Conservation (phyloP, 2,888 invertebrate genomes). For the Lycia hirtaria region DNA sequence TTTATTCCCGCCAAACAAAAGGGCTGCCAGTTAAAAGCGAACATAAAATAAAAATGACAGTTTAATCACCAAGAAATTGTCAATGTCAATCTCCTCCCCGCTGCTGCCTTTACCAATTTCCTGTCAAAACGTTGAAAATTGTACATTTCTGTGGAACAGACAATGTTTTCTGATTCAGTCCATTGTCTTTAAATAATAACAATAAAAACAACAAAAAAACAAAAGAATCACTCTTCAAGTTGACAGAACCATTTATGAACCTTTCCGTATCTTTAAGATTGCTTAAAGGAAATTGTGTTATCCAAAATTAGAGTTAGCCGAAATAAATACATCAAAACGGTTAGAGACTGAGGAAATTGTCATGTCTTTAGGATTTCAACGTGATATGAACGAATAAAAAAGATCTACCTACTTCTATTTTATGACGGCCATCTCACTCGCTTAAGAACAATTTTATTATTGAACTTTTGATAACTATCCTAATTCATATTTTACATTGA, state of each 20-base stretch:
- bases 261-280: conserved; percentile 11
- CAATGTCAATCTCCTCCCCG: conserved; percentile 81
- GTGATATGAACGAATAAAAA: conserved; percentile 7
- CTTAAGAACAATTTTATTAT: too few relatives aligned
- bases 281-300: conserved; percentile 28
- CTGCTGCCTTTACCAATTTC: conserved; percentile 79
- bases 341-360: conserved; percentile 18
- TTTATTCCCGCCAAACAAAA: conserved; percentile 34
- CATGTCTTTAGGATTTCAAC: conserved; percentile 17
- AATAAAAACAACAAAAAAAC: conserved; percentile 8
- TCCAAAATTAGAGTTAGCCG: conserved; percentile 19
- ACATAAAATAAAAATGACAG: conserved; percentile 49
- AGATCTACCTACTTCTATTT: too few relatives aligned
- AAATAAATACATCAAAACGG: conserved; percentile 18
- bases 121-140: conserved; percentile 72
- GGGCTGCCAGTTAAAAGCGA: conserved; percentile 48
- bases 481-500: too few relatives aligned
- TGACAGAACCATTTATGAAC: conserved; percentile 16
- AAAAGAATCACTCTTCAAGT: not conserved
- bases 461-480: too few relatives aligned
- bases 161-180: conserved; percentile 44
- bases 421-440: too few relatives aligned
- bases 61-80: conserved; percentile 83
- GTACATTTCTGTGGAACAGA: conserved; percentile 56
- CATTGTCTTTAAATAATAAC: conserved; percentile 31